Evolutionary conservation across 2,113 vertebrate species (phyloP).

Genomic region (Phalacrocorax brasilianus): DNA sequence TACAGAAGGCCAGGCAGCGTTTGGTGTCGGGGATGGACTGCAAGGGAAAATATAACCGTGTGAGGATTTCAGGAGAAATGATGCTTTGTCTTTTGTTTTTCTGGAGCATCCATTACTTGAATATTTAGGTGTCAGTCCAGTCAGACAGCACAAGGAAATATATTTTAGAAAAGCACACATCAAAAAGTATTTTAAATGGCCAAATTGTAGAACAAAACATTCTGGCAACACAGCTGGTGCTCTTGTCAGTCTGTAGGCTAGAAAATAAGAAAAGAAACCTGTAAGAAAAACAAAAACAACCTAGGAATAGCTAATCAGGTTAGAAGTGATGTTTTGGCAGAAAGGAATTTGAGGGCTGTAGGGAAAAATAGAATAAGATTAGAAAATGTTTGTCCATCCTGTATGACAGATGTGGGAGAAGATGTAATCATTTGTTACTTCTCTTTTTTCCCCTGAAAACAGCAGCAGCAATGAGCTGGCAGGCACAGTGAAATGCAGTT

Average conservation of each 20-base stretch:
- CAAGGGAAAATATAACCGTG: neutral
- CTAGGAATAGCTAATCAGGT: neutral
- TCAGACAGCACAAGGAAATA: neutral
- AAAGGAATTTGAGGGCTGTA: slow-evolving; percentile 4
- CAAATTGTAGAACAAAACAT: neutral
- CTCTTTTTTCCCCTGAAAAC: neutral
- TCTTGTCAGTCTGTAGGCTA: neutral
- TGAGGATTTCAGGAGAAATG: neutral
- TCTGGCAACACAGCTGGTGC: neutral
- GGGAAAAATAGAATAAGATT: neutral
- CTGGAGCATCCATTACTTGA: neutral
- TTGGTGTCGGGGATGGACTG: neutral
- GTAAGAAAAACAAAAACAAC: neutral
- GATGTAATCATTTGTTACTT: slow-evolving; percentile 1
- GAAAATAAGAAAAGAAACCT: neutral
- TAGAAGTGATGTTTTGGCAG: slow-evolving; percentile 6
- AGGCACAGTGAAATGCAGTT: slow-evolving; percentile 25
- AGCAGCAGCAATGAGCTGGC: slow-evolving; percentile 22
- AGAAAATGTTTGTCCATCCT: neutral
- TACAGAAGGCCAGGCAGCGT: neutral
- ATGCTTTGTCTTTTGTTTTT: neutral
- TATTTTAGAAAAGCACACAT: neutral
- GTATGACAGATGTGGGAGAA: slow-evolving; percentile 13
- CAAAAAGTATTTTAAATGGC: slow-evolving; percentile 21
- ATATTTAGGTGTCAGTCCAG: neutral